Evolutionary conservation across 2,888 invertebrate genomes (phyloP).

Genomic region (Plebejus anna): DNA sequence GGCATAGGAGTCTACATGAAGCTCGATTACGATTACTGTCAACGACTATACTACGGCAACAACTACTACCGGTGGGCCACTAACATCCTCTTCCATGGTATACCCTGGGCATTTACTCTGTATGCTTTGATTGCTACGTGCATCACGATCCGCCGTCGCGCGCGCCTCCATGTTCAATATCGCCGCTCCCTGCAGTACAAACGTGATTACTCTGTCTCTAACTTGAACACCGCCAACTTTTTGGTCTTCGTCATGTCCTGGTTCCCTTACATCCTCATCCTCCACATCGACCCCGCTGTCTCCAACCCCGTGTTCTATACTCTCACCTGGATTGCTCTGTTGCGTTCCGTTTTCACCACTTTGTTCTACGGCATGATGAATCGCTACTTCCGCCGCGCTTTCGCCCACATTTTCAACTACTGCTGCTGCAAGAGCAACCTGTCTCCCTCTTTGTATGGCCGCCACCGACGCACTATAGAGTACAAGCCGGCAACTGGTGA

Average conservation of each 20-base stretch:
- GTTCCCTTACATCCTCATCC: conserved; percentile 83
- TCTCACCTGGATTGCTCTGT: conserved; percentile 84
- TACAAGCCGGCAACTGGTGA: conserved; percentile 74
- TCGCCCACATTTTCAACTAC: conserved; percentile 86
- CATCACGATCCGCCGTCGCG: conserved; percentile 71
- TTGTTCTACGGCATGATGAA: conserved; percentile 82
- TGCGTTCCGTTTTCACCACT: conserved; percentile 84
- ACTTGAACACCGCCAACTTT: conserved; percentile 83
- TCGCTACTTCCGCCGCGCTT: conserved; percentile 84
- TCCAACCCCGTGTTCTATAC: conserved; percentile 81
- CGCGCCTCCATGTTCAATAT: conserved; percentile 75
- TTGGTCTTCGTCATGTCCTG: conserved; percentile 82
- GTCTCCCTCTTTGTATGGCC: conserved; percentile 82
- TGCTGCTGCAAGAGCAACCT: conserved; percentile 86
- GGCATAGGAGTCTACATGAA: conserved; percentile 81
- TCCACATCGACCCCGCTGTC: conserved; percentile 71
- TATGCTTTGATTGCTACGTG: conserved; percentile 75
- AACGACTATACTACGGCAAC: conserved; percentile 74
- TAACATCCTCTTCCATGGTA: conserved; percentile 76
- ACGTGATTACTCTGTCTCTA: conserved; percentile 81
- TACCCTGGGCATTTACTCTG: conserved; percentile 80
- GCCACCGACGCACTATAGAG: conserved; percentile 71
- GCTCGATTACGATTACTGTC: conserved; percentile 85
- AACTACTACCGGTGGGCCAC: conserved; percentile 79
- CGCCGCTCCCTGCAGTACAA: conserved; percentile 82